These are phyloP conservation scores for Linnaemya tessellans DNA, from an alignment of 2,888 invertebrate species.

Conservation along the genomic window DNA sequence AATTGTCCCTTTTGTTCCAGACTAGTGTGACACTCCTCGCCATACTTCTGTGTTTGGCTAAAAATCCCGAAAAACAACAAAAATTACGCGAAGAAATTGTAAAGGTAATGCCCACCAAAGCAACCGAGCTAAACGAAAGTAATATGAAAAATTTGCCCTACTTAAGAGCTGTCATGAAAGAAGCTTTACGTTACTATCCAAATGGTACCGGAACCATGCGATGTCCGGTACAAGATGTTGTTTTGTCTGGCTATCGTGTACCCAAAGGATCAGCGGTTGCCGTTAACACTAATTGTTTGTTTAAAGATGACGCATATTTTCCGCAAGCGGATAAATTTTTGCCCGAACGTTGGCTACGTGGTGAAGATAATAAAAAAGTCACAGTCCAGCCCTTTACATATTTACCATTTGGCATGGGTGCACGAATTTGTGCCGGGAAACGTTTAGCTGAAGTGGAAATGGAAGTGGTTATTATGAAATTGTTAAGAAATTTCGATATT, in stretches of 20 bases:
- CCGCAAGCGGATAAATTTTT: slow-evolving; percentile 85
- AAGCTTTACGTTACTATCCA: slow-evolving; percentile 87
- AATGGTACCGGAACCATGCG: slow-evolving; percentile 86
- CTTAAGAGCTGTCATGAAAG: slow-evolving; percentile 89
- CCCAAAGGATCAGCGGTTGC: slow-evolving; percentile 87
- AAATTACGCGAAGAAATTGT: slow-evolving; percentile 86
- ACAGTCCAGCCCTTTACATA: slow-evolving; percentile 84
- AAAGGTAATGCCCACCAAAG: slow-evolving; percentile 82
- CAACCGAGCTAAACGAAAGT: slow-evolving; percentile 82
- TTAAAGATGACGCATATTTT: slow-evolving; percentile 86
- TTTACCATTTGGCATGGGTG: slow-evolving; percentile 88
- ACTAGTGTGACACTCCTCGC: slow-evolving; percentile 85
- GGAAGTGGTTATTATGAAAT: slow-evolving; percentile 84
- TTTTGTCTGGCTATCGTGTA: slow-evolving; percentile 86
- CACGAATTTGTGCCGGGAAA: slow-evolving; percentile 88
- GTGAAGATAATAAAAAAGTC: slow-evolving; percentile 70
- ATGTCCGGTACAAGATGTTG: slow-evolving; percentile 84
- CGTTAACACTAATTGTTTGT: slow-evolving; percentile 86
- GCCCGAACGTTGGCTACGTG: slow-evolving; percentile 89
- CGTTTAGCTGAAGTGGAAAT: slow-evolving; percentile 89
- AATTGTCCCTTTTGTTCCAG: slow-evolving; percentile 78
- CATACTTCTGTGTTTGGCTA: slow-evolving; percentile 86
- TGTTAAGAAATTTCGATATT: slow-evolving; percentile 78
- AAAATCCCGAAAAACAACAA: slow-evolving; percentile 86
- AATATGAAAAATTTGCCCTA: slow-evolving; percentile 85